phyloP scores from a whole-genome alignment of 2,888 invertebrate species.

The Coelogynopora nodosa region DNA sequence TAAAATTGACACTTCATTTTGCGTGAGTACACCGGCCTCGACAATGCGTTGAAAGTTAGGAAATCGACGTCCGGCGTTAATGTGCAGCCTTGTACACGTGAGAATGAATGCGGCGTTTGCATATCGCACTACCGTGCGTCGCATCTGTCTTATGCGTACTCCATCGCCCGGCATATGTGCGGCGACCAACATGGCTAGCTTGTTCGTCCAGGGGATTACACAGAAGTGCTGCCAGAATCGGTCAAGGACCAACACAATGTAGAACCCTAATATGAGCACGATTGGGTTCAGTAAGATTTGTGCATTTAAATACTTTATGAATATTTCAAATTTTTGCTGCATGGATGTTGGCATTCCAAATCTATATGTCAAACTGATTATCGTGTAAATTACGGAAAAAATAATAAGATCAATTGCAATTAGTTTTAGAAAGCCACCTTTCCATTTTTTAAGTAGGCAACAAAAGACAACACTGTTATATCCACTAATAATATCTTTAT shows the following conservation, averaged over 20 bases:
- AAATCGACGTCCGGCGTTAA: not conserved
- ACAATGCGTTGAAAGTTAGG: not conserved
- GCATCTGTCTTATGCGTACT: not conserved
- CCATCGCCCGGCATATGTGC: slow-evolving; percentile 12
- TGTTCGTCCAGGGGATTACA: slow-evolving; percentile 2
- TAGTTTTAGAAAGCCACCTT: not conserved
- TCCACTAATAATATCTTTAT: slow-evolving; percentile 5
- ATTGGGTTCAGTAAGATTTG: not conserved
- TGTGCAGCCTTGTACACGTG: not conserved
- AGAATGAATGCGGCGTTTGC: slow-evolving; percentile 9
- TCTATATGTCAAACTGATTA: not conserved
- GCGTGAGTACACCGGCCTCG: not conserved
- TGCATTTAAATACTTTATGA: not conserved
- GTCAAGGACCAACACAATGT: not conserved
- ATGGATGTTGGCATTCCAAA: not conserved
- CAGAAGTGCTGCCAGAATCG: slow-evolving; percentile 26
- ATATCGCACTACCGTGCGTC: slow-evolving; percentile 6
- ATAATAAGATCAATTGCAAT: not conserved
- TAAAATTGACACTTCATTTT: not conserved
- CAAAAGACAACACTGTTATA: not conserved
- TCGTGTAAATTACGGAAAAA: not conserved
- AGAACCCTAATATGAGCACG: not conserved
- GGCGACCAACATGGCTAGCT: not conserved
- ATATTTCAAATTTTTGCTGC: not conserved
- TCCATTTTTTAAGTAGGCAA: not conserved